A percentile compares a stretch with the other conserved stretches of the same genome.
phyloP scores from a whole-genome alignment of 2,113 vertebrate species.

The Xyliphius kryptos region DNA sequence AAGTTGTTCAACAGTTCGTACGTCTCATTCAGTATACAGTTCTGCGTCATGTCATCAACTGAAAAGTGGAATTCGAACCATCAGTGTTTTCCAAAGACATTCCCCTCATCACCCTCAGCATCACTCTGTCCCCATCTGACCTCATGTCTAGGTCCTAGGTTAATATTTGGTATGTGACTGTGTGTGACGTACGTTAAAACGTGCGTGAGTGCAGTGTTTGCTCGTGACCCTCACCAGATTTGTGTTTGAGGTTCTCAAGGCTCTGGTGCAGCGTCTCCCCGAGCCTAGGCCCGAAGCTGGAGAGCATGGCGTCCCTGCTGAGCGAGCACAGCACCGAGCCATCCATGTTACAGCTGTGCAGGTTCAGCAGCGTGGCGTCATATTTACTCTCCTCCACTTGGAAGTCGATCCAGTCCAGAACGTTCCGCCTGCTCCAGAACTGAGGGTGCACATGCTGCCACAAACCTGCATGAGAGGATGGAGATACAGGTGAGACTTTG shows the following conservation, averaged over 20 bases:
- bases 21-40: slow-evolving; percentile 57
- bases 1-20: slow-evolving; percentile 61
- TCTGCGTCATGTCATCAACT: slow-evolving; percentile 24
- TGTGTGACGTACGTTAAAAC: too few relatives aligned
- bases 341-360: slow-evolving; percentile 79
- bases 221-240: slow-evolving; percentile 53
- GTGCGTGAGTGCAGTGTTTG: too few relatives aligned
- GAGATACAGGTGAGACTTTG: too few relatives aligned
- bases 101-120: too few relatives aligned
- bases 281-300: slow-evolving; percentile 69
- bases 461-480: slow-evolving; percentile 56
- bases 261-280: slow-evolving; percentile 76
- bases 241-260: slow-evolving; percentile 71
- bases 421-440: slow-evolving; percentile 77
- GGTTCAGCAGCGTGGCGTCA: slow-evolving; percentile 74
- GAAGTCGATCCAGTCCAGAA: slow-evolving; percentile 89
- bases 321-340: slow-evolving; percentile 74
- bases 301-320: slow-evolving; percentile 64
- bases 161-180: background rate
- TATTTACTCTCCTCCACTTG: slow-evolving; percentile 79
- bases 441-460: slow-evolving; percentile 74
- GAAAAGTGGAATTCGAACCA: background rate
- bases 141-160: too few relatives aligned
- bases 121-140: too few relatives aligned
- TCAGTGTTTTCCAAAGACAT: too few relatives aligned